Conservation (phyloP, 2,113 vertebrate genomes). For the Xenopus laevis region DNA sequence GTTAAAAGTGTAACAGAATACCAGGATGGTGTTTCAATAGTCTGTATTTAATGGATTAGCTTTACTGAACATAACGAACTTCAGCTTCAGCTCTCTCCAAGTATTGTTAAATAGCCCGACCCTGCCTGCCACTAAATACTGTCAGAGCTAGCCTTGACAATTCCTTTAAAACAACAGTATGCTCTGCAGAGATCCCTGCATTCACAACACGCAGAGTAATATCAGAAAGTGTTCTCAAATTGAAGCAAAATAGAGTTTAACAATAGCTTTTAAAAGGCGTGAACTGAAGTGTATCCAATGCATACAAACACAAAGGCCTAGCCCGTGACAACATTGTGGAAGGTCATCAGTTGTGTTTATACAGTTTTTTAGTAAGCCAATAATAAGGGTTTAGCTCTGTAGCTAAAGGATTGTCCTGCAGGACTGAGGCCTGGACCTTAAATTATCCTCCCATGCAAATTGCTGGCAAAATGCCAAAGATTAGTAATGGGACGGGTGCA, state of each 20-base stretch:
- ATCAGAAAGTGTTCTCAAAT: not conserved
- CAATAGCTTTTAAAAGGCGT: conserved; percentile 6
- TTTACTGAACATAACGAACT: no score
- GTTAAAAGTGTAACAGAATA: no score
- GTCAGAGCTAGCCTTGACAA: not conserved
- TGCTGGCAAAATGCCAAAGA: conserved; percentile 13
- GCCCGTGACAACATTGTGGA: conserved; percentile 21
- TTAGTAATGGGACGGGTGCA: not conserved
- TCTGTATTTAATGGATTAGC: no score
- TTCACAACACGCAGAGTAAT: conserved; percentile 18
- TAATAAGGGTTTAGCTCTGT: conserved; percentile 32
- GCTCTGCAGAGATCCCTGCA: not conserved
- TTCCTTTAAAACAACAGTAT: conserved; percentile 9
- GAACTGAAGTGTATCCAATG: conserved; percentile 4
- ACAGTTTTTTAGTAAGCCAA: conserved; percentile 9
- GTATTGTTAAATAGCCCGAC: no score
- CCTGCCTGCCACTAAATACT: no score
- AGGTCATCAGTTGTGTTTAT: conserved; percentile 16
- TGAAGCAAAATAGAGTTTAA: not conserved
- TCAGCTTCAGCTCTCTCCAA: no score
- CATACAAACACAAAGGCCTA: conserved; percentile 6
- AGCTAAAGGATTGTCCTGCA: conserved; percentile 20
- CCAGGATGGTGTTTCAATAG: no score
- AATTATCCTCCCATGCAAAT: conserved; percentile 14
- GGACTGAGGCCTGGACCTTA: not conserved